Evolutionary conservation across 2,113 vertebrate species (phyloP), one percentile per base, ranked within the genome.

Genomic region (Brienomyrus brachyistius): DNA sequence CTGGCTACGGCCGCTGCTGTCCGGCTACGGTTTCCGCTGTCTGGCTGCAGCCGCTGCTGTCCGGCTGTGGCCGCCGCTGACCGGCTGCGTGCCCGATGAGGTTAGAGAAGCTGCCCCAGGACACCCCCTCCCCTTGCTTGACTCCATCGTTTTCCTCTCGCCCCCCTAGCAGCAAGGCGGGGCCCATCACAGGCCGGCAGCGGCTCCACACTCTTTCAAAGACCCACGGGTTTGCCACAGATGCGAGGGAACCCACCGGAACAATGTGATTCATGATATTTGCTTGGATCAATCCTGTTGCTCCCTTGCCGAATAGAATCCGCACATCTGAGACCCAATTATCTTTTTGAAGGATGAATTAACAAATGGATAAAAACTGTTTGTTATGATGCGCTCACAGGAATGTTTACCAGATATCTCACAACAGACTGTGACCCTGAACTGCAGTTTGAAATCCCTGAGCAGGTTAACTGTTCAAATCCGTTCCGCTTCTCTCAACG

Each of bases 291-390:
- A 80, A 80, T 80, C 74, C 74, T 17, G 74, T 43, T 80, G 35
- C 35, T 80, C 35, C 35, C 62, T 70, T 31, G 62, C 62, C 62
- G 62, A 43, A 80, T 13, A 87, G 23, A 40, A 35, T 23, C 11
- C 15, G 17, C 31, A 15, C 51, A 54, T 87, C 85, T 54, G 85
- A 87, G 27, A 54, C 51, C 48, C n/a, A 50, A 87, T 87, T 87
- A 87, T 87, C 48, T 87, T 84, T 84, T 23, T 47, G 45, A 87
- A 87, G 83, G 83, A 51, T 86, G 45, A 86, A 86, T 27, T 50
- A 86, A 51, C 45, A 51, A 50, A 86, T 50, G n/a, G 83, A 86
- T 27, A 86, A 50, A 48, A 86, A 86, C 83, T n/a, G 83, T 27
- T 86, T 50, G 11, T 48, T 86, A n/a, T 51, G 74, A 80, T 51